Evolutionary conservation across 2,888 invertebrate genomes (phyloP).

Genomic region (Cerastoderma edule): DNA sequence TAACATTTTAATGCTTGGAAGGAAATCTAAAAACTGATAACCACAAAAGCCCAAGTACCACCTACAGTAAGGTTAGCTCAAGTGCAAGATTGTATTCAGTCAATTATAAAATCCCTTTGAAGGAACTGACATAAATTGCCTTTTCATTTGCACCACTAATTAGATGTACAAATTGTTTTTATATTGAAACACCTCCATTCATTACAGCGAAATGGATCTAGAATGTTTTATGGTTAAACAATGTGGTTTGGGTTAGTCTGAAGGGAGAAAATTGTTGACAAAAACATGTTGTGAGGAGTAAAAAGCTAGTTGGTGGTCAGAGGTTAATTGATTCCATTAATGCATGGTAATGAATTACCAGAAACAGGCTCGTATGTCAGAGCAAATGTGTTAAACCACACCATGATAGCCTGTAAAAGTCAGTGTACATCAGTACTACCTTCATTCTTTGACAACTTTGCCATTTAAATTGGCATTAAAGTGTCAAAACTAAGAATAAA

Average conservation of each 20-base stretch:
- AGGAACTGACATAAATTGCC: neutral
- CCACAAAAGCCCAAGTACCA: too few relatives aligned
- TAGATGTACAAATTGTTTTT: conserved; percentile 40
- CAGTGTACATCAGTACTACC: neutral
- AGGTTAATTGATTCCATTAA: conserved; percentile 58
- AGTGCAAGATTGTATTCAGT: too few relatives aligned
- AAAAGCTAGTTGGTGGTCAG: conserved; percentile 45
- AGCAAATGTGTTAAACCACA: conserved; percentile 15
- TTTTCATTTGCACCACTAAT: conserved; percentile 22
- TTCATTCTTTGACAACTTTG: conserved; percentile 15
- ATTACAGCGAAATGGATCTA: conserved; percentile 4
- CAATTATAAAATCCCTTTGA: neutral
- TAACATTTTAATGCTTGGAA: too few relatives aligned
- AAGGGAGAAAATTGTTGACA: conserved; percentile 53
- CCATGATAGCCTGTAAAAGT: conserved; percentile 23
- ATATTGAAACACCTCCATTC: conserved; percentile 40
- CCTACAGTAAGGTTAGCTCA: too few relatives aligned
- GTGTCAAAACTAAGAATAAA: neutral
- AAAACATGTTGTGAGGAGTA: conserved; percentile 43
- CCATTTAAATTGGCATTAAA: conserved; percentile 17
- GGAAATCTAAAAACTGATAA: too few relatives aligned
- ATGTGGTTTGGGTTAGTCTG: conserved; percentile 44
- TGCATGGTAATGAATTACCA: conserved; percentile 46
- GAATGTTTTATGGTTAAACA: conserved; percentile 6
- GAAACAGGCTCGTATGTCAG: conserved; percentile 18